Conservation (phyloP, 2,888 invertebrate species). For the Pseudolycoriella hygida region DNA sequence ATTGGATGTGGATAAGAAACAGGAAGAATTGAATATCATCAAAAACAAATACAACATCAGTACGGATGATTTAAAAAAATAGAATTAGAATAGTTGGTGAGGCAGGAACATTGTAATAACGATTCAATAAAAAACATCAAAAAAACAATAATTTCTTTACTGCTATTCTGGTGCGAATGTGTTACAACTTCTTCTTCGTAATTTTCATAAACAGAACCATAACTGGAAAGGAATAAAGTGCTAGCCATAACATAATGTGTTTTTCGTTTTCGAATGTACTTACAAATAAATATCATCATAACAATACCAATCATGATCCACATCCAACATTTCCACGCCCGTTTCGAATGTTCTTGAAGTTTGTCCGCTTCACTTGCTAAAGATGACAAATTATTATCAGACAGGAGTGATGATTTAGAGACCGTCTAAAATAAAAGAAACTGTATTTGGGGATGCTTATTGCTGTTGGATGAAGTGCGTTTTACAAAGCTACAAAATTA, state of each 20-base stretch:
- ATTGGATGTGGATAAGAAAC: slow-evolving; percentile 86
- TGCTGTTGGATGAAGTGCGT: too few relatives aligned
- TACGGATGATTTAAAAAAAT: slow-evolving; percentile 34
- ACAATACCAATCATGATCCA: slow-evolving; percentile 82
- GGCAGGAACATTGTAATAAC: too few relatives aligned
- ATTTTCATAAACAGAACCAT: slow-evolving; percentile 90
- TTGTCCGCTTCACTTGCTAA: slow-evolving; percentile 66
- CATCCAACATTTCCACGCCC: slow-evolving; percentile 88
- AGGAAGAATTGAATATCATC: slow-evolving; percentile 86
- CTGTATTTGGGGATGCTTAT: too few relatives aligned
- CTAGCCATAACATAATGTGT: slow-evolving; percentile 7
- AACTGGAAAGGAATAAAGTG: slow-evolving; percentile 31
- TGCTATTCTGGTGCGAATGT: too few relatives aligned
- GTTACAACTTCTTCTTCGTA: slow-evolving; percentile 47
- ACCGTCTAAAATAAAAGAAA: slow-evolving; percentile 34
- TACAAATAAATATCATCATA: slow-evolving; percentile 72
- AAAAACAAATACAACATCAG: slow-evolving; percentile 85
- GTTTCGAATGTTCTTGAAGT: slow-evolving; percentile 66
- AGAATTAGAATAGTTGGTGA: slow-evolving; percentile 13
- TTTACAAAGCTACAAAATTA: too few relatives aligned
- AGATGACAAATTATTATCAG: slow-evolving; percentile 60
- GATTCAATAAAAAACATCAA: too few relatives aligned
- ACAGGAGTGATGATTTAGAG: slow-evolving; percentile 55
- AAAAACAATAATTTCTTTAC: too few relatives aligned
- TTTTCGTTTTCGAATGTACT: slow-evolving; percentile 1